Evolutionary conservation across 2,113 vertebrate species (phyloP).

Genomic region (Pampusana beccarii): DNA sequence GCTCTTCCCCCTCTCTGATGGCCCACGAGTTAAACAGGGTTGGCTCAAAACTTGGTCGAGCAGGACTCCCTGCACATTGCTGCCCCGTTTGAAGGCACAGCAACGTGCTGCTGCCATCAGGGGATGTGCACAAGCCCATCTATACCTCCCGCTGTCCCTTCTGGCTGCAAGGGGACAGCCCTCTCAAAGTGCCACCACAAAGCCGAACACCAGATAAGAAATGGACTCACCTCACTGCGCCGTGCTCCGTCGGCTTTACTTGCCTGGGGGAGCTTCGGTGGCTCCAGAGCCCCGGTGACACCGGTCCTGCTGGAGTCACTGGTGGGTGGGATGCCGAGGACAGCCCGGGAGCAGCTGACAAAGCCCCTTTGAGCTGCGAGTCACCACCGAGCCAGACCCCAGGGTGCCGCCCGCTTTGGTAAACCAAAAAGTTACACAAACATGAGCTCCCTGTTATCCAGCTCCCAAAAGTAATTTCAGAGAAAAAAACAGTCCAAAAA

Average conservation of each 20-base stretch:
- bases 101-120: rapidly evolving
- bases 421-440: background rate
- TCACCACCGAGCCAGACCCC: background rate
- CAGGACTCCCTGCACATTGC: background rate
- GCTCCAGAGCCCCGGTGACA: background rate
- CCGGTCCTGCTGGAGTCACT: background rate
- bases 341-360: background rate
- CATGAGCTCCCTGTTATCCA: background rate
- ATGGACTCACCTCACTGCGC: background rate
- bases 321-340: background rate
- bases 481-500: constrained; percentile 3
- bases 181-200: background rate
- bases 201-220: background rate
- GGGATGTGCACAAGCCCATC: background rate
- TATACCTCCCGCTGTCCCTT: background rate
- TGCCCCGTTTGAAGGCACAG: background rate
- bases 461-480: background rate
- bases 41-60: background rate
- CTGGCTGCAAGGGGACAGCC: background rate
- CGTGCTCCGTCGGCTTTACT: background rate
- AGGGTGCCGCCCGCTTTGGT: rapidly evolving
- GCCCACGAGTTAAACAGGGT: background rate
- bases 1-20: background rate
- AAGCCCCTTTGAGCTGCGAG: constrained; percentile 18
- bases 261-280: background rate